phyloP scores from a whole-genome alignment of 2,113 vertebrate genomes.

The Verasper variegatus region DNA sequence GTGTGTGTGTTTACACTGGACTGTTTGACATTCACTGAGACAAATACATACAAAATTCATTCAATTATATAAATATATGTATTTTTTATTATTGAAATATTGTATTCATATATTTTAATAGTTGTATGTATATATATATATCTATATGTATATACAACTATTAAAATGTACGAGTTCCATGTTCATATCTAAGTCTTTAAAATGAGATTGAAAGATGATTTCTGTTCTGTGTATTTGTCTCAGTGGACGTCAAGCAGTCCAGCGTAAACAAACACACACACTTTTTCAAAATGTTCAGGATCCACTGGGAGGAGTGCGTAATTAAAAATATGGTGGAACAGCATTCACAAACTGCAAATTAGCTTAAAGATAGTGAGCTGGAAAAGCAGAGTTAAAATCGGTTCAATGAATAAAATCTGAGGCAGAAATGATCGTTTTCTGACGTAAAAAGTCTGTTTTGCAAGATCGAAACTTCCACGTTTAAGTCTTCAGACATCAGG shows the following conservation, averaged over 20 bases:
- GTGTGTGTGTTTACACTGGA: not conserved
- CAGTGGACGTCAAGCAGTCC: too few species aligned
- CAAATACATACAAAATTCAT: not conserved
- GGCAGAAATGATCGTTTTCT: not conserved
- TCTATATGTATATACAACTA: not conserved
- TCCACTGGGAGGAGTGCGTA: not conserved
- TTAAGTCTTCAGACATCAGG: constrained; percentile 2
- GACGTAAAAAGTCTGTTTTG: not conserved
- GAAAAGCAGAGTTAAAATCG: not conserved
- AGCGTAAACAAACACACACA: not conserved
- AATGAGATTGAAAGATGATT: not conserved
- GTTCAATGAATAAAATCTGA: not conserved
- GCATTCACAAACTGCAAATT: not conserved
- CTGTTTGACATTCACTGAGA: too few species aligned
- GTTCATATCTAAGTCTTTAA: not conserved
- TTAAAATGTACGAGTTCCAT: not conserved
- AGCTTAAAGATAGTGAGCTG: not conserved
- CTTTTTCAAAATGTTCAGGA: not conserved
- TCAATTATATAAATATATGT: too few species aligned
- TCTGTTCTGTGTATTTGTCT: too few species aligned
- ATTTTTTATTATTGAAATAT: too few species aligned
- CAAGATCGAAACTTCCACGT: not conserved
- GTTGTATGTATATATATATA: not conserved
- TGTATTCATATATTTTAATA: too few species aligned
- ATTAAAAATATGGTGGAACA: not conserved